Percentiles rank a stretch among this genome's conserved stretches.
Conservation (phyloP, 2,113 vertebrate species). For the Microtus ochrogaster region DNA sequence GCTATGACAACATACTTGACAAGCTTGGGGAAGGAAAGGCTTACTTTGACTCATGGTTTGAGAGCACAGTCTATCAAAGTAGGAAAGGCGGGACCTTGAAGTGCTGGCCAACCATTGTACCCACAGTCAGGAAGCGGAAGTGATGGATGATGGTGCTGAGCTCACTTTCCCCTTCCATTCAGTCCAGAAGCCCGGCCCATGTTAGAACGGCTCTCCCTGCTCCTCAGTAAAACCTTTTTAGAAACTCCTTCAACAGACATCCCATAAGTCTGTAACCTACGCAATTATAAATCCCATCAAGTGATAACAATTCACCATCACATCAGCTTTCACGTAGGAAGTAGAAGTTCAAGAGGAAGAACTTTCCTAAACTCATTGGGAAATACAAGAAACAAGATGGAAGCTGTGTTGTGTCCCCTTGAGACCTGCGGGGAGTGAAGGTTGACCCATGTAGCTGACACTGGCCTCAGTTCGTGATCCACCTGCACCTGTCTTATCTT, state of each 20-base stretch:
- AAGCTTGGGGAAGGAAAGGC: not conserved
- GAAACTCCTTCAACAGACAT: not conserved
- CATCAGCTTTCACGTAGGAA: not conserved
- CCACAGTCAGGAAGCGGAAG: not conserved
- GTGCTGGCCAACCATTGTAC: not conserved
- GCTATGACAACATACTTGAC: not conserved
- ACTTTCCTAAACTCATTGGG: not conserved
- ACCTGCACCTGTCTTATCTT: not conserved
- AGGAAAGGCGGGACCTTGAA: not conserved
- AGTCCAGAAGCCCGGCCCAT: not conserved
- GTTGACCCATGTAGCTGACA: not conserved
- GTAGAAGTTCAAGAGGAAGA: not conserved
- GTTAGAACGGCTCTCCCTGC: not conserved
- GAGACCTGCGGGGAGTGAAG: not conserved
- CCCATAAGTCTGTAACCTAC: not conserved
- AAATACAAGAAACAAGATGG: not conserved
- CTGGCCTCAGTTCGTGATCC: not conserved
- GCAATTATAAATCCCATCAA: not conserved
- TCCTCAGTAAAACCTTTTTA: not conserved
- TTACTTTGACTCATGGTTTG: not conserved
- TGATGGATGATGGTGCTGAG: too few relatives aligned
- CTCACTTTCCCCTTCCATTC: not conserved
- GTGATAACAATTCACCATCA: not conserved
- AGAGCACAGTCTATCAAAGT: not conserved
- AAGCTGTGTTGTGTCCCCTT: fast-evolving